phyloP scores from a whole-genome alignment of 2,888 invertebrate species.

The Napeogenes sylphis region DNA sequence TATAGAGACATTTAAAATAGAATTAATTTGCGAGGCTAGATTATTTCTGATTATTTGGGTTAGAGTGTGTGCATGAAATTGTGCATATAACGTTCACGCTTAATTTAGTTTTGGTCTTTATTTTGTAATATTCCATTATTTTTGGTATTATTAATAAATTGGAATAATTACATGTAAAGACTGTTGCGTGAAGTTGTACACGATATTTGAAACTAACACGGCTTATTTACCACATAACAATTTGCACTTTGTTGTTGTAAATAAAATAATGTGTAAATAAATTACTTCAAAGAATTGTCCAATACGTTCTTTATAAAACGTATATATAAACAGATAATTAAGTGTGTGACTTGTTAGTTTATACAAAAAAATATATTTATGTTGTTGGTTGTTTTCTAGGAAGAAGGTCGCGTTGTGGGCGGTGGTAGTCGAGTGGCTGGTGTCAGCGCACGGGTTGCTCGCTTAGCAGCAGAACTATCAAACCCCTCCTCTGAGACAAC shows the following conservation, averaged over 20 bases:
- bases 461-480: slow-evolving; percentile 86
- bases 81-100: neutral
- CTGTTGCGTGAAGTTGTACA: neutral
- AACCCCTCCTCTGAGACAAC: slow-evolving; percentile 71
- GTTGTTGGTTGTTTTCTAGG: slow-evolving; percentile 40
- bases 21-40: no score
- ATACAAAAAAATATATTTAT: no score
- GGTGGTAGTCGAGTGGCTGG: slow-evolving; percentile 52
- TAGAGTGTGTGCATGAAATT: slow-evolving; percentile 17
- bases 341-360: no score
- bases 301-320: neutral
- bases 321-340: no score
- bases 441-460: slow-evolving; percentile 59
- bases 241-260: slow-evolving; percentile 5
- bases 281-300: neutral
- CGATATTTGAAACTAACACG: slow-evolving; percentile 3
- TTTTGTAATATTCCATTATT: neutral
- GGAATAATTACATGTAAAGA: neutral
- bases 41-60: neutral
- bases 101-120: neutral
- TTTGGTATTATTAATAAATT: neutral
- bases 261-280: neutral
- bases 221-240: slow-evolving; percentile 5
- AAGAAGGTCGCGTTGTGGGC: slow-evolving; percentile 62
- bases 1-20: no score